phyloP scores from a whole-genome alignment of 2,797 vertebrate species.

The Brotula barbata region DNA sequence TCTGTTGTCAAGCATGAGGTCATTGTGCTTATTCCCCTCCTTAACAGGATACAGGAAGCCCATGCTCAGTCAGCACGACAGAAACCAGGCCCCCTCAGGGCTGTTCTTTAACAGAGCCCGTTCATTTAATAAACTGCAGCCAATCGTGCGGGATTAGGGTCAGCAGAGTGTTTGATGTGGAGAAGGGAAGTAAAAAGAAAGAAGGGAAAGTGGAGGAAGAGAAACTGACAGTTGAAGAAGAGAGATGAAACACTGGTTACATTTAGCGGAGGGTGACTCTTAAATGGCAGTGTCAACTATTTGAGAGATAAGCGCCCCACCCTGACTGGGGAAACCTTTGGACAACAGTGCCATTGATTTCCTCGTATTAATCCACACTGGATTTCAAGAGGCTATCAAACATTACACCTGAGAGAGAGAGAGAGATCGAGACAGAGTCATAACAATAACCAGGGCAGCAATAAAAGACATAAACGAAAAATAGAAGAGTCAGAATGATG shows the following conservation, averaged over 20 bases:
- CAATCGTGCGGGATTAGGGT: constrained; percentile 66
- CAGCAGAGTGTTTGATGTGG: constrained; percentile 58
- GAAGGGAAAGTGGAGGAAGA: constrained; percentile 20
- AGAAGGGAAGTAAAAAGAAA: constrained; percentile 49
- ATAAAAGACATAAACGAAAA: constrained; percentile 58
- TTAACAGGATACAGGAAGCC: constrained; percentile 46
- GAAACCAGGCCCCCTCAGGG: constrained; percentile 59
- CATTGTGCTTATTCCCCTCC: constrained; percentile 42
- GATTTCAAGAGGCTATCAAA: constrained; percentile 69
- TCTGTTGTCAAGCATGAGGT: background rate
- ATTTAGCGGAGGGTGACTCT: constrained; percentile 33
- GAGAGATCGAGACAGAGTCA: no score
- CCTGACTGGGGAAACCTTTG: constrained; percentile 24
- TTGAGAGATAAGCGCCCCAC: constrained; percentile 16
- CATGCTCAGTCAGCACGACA: constrained; percentile 50
- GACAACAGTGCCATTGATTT: constrained; percentile 37
- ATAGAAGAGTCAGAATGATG: constrained; percentile 19
- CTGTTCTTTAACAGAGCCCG: constrained; percentile 64
- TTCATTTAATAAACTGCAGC: constrained; percentile 67
- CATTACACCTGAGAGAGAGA: constrained; percentile 52
- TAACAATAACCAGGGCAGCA: constrained; percentile 61
- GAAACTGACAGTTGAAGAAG: constrained; percentile 21
- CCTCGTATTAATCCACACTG: constrained; percentile 21
- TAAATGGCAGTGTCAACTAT: constrained; percentile 7
- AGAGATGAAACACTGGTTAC: constrained; percentile 33